These are phyloP conservation scores for Tachypleus tridentatus DNA, from an alignment of 1,140 invertebrate genomes.

Conservation along the genomic window DNA sequence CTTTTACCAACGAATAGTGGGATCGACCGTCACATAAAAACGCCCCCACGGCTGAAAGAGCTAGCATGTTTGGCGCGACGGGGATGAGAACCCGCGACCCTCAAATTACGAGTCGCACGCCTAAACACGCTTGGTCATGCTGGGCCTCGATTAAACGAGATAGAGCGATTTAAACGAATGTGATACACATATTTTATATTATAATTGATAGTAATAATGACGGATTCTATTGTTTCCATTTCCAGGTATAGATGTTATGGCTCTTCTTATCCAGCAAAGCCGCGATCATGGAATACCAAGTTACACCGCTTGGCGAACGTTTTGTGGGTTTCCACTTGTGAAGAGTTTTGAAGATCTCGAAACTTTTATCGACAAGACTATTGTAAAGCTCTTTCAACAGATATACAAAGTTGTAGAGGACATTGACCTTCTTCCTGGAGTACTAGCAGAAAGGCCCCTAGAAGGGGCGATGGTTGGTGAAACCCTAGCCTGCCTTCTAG, in stretches of 20 bases:
- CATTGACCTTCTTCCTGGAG: slow-evolving; percentile 74
- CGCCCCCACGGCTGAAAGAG: too few relatives aligned
- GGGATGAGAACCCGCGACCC: too few relatives aligned
- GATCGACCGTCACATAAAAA: too few relatives aligned
- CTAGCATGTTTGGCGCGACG: too few relatives aligned
- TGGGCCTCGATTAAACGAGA: too few relatives aligned
- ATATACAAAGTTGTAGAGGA: slow-evolving; percentile 50
- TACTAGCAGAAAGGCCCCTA: slow-evolving; percentile 57
- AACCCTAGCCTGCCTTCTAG: slow-evolving; percentile 68
- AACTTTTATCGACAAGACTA: slow-evolving; percentile 38
- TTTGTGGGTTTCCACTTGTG: slow-evolving; percentile 54
- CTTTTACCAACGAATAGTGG: too few relatives aligned
- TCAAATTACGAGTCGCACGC: too few relatives aligned
- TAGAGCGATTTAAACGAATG: too few relatives aligned
- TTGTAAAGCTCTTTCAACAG: slow-evolving; percentile 28
- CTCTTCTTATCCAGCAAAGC: slow-evolving; percentile 75
- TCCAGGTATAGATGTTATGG: slow-evolving; percentile 34
- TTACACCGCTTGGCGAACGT: slow-evolving; percentile 63
- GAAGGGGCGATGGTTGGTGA: slow-evolving; percentile 59
- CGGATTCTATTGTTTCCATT: too few relatives aligned
- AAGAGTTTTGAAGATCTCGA: slow-evolving; percentile 54
- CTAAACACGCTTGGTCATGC: too few relatives aligned
- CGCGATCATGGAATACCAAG: slow-evolving; percentile 73
- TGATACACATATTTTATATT: too few relatives aligned
- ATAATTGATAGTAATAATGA: too few relatives aligned